A percentile compares a stretch with the other conserved stretches of the same genome.
These are phyloP conservation scores for Indri indri DNA, from an alignment of 2,113 vertebrate genomes.

Conservation along the genomic window DNA sequence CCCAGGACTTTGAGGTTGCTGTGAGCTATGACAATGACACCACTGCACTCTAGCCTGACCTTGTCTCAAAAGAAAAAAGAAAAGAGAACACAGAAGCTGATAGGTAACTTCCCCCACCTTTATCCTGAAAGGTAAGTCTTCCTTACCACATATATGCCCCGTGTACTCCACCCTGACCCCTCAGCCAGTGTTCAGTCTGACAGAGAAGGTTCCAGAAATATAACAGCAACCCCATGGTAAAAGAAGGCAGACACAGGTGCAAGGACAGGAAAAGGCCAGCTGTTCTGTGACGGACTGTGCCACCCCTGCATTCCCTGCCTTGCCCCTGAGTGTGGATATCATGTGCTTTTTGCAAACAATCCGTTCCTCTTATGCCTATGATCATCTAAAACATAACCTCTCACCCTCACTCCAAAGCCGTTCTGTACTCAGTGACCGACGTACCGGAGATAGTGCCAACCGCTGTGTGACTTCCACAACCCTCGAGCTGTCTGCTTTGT, in stretches of 20 bases:
- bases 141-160: neutral
- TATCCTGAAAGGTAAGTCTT: neutral
- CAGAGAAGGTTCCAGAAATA: slow-evolving; percentile 24
- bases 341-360: slow-evolving; percentile 6
- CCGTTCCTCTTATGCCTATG: neutral
- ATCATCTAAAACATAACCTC: neutral
- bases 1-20: no score
- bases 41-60: no score
- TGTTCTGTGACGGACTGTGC: neutral
- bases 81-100: neutral
- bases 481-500: neutral
- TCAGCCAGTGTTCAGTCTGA: neutral
- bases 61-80: no score
- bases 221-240: neutral
- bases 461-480: neutral
- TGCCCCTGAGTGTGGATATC: neutral
- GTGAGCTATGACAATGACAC: no score
- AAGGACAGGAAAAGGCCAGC: neutral
- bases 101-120: neutral
- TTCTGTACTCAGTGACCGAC: neutral
- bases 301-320: neutral
- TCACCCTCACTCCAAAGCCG: neutral
- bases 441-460: neutral
- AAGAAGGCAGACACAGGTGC: neutral
- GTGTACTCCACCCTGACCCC: neutral